Conservation (phyloP, 2,888 invertebrate species). For the Sesia apiformis region DNA sequence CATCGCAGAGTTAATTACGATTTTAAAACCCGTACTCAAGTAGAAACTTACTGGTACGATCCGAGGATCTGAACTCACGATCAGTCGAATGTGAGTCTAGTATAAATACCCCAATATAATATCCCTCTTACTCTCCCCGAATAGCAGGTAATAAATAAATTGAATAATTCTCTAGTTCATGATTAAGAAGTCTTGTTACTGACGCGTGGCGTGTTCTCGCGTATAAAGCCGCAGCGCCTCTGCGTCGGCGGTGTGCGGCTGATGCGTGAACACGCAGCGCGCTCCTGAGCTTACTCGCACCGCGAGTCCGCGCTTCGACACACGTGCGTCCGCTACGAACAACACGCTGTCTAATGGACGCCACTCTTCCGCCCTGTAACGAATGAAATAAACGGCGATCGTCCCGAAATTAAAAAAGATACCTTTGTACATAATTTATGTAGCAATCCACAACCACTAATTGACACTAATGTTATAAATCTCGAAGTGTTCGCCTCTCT, state of each 20-base stretch:
- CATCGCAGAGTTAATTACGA: no score
- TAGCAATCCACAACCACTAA: not conserved
- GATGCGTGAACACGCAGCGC: slow-evolving; percentile 81
- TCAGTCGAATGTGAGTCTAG: no score
- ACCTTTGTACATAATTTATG: not conserved
- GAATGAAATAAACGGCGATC: not conserved
- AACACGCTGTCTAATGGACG: slow-evolving; percentile 79
- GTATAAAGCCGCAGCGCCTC: slow-evolving; percentile 70
- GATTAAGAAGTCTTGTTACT: slow-evolving; percentile 9
- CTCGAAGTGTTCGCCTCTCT: no score
- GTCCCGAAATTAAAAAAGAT: not conserved
- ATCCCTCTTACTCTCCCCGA: no score
- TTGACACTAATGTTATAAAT: no score
- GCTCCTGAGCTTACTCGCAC: slow-evolving; percentile 65
- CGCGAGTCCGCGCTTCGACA: slow-evolving; percentile 76
- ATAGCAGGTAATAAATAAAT: no score
- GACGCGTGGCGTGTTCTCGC: slow-evolving; percentile 48
- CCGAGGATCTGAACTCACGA: no score
- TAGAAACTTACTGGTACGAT: no score
- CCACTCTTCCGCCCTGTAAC: slow-evolving; percentile 77
- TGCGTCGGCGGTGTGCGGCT: slow-evolving; percentile 80
- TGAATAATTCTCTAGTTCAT: no score
- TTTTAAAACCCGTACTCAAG: no score
- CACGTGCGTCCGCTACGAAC: slow-evolving; percentile 80
- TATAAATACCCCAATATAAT: no score